Conservation (phyloP, 2,888 invertebrate genomes). For the Mantis religiosa region DNA sequence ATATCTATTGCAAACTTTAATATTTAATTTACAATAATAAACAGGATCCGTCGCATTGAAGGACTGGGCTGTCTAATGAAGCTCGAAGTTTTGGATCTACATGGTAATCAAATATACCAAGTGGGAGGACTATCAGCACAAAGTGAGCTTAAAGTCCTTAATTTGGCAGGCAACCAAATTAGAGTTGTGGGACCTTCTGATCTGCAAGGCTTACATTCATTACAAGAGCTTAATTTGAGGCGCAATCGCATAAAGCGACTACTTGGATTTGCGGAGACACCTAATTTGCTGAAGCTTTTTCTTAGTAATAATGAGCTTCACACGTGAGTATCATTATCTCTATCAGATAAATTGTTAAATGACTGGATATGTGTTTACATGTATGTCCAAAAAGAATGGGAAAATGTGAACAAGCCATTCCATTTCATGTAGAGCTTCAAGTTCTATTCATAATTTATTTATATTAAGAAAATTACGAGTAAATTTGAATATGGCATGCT, state of each 20-base stretch:
- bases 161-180: slow-evolving; percentile 89
- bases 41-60: slow-evolving; percentile 73
- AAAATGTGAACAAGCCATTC: too few relatives aligned
- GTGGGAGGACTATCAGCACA: slow-evolving; percentile 66
- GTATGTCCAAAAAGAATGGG: too few relatives aligned
- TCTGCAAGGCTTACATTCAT: slow-evolving; percentile 68
- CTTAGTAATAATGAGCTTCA: slow-evolving; percentile 76
- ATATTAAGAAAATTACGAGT: too few relatives aligned
- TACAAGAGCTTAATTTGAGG: slow-evolving; percentile 84
- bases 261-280: slow-evolving; percentile 73
- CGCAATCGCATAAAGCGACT: slow-evolving; percentile 78
- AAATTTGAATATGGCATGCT: too few relatives aligned
- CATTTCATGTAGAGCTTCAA: too few relatives aligned
- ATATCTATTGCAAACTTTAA: too few relatives aligned
- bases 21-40: background rate
- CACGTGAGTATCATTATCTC: slow-evolving; percentile 46
- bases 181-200: slow-evolving; percentile 70
- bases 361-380: too few relatives aligned
- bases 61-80: slow-evolving; percentile 67
- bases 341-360: too few relatives aligned
- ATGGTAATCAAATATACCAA: slow-evolving; percentile 82
- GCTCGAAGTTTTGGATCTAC: slow-evolving; percentile 86
- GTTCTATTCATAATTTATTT: too few relatives aligned
- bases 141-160: slow-evolving; percentile 79
- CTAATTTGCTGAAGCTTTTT: slow-evolving; percentile 72